A percentile compares a stretch with the other conserved stretches of the same genome.
Evolutionary conservation across 2,797 vertebrate genomes (phyloP).

Genomic region (Apogon hyalosoma): DNA sequence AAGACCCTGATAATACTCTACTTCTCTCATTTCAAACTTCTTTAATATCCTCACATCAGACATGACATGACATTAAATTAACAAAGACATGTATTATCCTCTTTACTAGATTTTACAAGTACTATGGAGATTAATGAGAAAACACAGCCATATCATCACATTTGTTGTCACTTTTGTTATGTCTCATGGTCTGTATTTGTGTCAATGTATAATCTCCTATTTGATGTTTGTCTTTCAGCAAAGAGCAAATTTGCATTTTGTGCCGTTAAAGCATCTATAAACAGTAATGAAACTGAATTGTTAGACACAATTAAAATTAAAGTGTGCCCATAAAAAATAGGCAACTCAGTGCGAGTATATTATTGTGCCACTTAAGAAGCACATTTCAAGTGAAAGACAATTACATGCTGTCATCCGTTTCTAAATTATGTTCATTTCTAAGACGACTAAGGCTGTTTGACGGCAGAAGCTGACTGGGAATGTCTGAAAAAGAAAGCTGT

Average conservation of each 20-base stretch:
- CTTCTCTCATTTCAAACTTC: no score
- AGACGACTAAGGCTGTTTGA: conserved; percentile 26
- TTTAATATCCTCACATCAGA: not conserved
- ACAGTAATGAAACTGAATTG: conserved; percentile 36
- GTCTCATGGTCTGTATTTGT: not conserved
- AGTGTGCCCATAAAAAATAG: conserved; percentile 31
- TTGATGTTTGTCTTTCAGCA: conserved; percentile 15
- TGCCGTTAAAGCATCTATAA: conserved; percentile 24
- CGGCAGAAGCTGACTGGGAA: conserved; percentile 1
- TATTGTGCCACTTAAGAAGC: conserved; percentile 41
- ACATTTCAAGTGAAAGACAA: conserved; percentile 47
- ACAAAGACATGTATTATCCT: not conserved
- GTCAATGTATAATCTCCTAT: conserved; percentile 6
- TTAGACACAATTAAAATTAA: conserved; percentile 28
- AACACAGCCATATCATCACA: not conserved
- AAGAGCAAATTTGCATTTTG: conserved; percentile 12
- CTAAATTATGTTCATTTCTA: conserved; percentile 35
- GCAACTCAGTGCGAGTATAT: conserved; percentile 17
- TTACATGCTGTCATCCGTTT: conserved; percentile 50
- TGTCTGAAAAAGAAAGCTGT: not conserved
- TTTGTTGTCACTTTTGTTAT: not conserved
- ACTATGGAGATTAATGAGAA: not conserved
- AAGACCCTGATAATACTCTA: no score
- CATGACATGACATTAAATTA: not conserved
- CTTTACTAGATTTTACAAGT: not conserved